Percentiles rank a stretch among this genome's conserved stretches.
Evolutionary conservation across 2,113 vertebrate species (phyloP).

Genomic region (Elachura formosa): DNA sequence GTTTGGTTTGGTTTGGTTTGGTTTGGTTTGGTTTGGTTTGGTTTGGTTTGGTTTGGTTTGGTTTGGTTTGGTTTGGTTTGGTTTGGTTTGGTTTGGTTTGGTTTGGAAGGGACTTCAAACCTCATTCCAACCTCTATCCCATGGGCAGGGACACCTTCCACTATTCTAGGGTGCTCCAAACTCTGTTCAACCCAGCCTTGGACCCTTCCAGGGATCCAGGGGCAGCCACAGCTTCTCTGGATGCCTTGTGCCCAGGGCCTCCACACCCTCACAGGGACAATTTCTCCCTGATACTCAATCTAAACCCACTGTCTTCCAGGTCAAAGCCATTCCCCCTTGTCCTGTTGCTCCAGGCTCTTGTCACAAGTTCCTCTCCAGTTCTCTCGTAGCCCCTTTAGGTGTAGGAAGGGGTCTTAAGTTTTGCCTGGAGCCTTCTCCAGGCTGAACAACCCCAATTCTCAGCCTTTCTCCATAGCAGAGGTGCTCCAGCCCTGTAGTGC

Average conservation of each 20-base stretch:
- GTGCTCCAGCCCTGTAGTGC: background rate
- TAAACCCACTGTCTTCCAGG: background rate
- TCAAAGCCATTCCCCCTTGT: background rate
- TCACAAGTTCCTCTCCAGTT: background rate
- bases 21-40: background rate
- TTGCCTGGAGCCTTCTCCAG: background rate
- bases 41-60: background rate
- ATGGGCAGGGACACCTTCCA: background rate
- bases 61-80: background rate
- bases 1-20: background rate
- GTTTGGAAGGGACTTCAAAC: background rate
- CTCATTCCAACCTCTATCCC: background rate
- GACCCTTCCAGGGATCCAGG: background rate
- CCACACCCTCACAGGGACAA: fast-evolving
- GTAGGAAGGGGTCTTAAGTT: background rate
- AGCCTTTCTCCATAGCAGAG: background rate
- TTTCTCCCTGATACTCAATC: background rate
- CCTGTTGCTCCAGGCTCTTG: background rate
- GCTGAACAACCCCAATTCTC: background rate
- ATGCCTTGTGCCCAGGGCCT: background rate
- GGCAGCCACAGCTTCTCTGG: background rate
- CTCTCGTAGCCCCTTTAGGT: background rate
- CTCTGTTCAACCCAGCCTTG: fast-evolving
- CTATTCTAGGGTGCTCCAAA: background rate
- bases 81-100: background rate